phyloP scores from a whole-genome alignment of 2,888 invertebrate species.

The Coelogynopora nodosa region DNA sequence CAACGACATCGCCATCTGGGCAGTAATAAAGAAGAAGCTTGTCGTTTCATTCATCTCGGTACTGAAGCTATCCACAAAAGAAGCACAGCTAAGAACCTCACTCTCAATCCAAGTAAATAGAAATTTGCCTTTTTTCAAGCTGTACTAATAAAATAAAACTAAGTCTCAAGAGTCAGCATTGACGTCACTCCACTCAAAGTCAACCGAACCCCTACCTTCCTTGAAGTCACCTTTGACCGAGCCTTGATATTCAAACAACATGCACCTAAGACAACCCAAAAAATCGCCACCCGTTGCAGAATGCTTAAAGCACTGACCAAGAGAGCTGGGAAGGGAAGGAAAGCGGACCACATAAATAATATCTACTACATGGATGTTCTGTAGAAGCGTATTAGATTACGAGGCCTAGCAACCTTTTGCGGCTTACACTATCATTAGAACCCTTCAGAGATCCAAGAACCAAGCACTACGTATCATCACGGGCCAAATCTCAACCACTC shows the following conservation, averaged over 20 bases:
- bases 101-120: background rate
- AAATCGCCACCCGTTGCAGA: background rate
- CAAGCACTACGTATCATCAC: background rate
- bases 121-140: background rate
- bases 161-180: no score
- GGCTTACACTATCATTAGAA: background rate
- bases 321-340: background rate
- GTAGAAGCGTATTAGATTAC: background rate
- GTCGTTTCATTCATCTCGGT: background rate
- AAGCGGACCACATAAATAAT: background rate
- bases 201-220: background rate
- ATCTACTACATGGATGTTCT: background rate
- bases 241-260: background rate
- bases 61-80: background rate
- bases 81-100: background rate
- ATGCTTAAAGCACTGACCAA: background rate
- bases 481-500: background rate
- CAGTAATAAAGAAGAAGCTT: background rate
- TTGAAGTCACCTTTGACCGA: background rate
- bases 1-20: slow-evolving; percentile 3
- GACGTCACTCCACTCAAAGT: no score
- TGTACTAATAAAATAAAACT: background rate
- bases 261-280: background rate
- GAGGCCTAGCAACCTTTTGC: background rate
- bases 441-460: background rate